A percentile compares a stretch with the other conserved stretches of the same genome.
phyloP scores from a whole-genome alignment of 2,797 vertebrate genomes.

The Alca torda region DNA sequence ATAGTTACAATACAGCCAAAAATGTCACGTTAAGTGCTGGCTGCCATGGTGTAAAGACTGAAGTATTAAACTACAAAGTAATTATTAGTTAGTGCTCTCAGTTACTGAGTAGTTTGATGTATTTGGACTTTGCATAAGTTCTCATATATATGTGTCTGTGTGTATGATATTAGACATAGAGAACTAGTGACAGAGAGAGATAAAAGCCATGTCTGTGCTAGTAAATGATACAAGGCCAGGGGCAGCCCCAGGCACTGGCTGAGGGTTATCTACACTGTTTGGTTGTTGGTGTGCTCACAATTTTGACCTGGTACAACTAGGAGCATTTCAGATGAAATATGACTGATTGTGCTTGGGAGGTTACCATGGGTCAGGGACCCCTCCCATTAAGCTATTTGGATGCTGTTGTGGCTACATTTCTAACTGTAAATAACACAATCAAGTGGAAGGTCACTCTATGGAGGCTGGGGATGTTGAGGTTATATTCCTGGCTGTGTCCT shows the following conservation, averaged over 20 bases:
- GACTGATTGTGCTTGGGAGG: not conserved
- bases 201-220: not conserved
- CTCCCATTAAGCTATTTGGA: not conserved
- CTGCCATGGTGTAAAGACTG: not conserved
- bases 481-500: not conserved
- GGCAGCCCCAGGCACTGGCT: not conserved
- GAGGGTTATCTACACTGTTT: not conserved
- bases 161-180: not conserved
- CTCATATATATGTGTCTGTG: fast-evolving
- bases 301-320: not conserved
- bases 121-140: not conserved
- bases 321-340: not conserved
- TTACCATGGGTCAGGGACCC: not conserved
- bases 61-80: not conserved
- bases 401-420: not conserved
- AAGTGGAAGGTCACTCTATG: not conserved
- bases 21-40: not conserved
- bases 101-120: not conserved
- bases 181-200: not conserved
- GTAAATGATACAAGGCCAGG: not conserved
- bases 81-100: not conserved
- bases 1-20: not conserved
- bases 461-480: not conserved
- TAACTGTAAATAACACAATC: not conserved
- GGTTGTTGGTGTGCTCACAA: not conserved